Evolutionary conservation across 2,113 vertebrate species (phyloP).

Genomic region (Cyanoliseus patagonus): DNA sequence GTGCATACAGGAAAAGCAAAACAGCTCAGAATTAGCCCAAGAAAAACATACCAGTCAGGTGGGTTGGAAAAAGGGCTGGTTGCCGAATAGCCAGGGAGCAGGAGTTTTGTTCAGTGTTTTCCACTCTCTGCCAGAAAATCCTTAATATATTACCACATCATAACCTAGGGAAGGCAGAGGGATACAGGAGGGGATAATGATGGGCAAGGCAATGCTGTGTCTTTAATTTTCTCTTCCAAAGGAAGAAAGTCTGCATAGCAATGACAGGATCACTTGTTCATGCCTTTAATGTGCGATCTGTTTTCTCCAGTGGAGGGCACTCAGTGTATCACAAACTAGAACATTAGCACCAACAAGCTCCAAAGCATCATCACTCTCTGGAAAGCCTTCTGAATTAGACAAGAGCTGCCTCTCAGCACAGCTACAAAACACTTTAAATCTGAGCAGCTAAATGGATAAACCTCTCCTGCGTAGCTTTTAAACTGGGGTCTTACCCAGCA

Average conservation of each 20-base stretch:
- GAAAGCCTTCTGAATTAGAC: slow-evolving; percentile 77
- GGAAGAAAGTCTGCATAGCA: slow-evolving; percentile 75
- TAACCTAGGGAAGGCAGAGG: not conserved
- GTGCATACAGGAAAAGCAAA: not conserved
- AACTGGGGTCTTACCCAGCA: slow-evolving; percentile 7
- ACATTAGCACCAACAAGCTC: slow-evolving; percentile 75
- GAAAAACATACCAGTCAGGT: not conserved
- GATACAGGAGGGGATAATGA: not conserved
- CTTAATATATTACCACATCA: not conserved
- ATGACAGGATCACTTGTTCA: slow-evolving; percentile 80
- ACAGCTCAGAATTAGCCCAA: not conserved
- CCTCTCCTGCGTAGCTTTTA: slow-evolving; percentile 61
- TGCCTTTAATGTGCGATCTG: slow-evolving; percentile 74
- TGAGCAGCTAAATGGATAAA: slow-evolving; percentile 74
- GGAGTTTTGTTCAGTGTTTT: not conserved
- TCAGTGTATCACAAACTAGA: slow-evolving; percentile 79
- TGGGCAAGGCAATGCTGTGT: slow-evolving; percentile 62
- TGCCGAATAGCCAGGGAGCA: not conserved
- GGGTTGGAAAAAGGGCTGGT: not conserved
- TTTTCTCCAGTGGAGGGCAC: slow-evolving; percentile 86
- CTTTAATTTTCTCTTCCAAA: slow-evolving; percentile 79
- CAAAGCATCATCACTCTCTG: slow-evolving; percentile 78
- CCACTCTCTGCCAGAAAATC: not conserved
- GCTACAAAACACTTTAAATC: slow-evolving; percentile 77
- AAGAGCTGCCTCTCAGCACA: slow-evolving; percentile 77